Evolutionary conservation across 1,140 invertebrate species (phyloP).

Genomic region (Megalonaias nervosa): DNA sequence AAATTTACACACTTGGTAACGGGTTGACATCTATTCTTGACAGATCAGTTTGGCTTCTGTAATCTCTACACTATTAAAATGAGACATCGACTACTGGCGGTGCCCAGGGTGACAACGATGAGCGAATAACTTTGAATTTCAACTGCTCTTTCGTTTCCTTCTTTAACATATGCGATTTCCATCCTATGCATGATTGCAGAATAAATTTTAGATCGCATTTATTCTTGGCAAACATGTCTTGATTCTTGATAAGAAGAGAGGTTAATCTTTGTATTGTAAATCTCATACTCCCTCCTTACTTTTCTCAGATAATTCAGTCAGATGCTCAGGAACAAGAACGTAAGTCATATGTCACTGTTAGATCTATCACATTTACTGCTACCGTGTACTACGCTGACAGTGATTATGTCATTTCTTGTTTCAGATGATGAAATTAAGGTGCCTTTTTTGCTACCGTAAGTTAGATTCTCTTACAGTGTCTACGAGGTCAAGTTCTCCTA

Average conservation of each 20-base stretch:
- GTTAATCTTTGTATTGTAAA: background rate
- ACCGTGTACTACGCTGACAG: too few relatives aligned
- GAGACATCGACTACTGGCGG: constrained; percentile 10
- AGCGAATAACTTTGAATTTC: constrained; percentile 10
- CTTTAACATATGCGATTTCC: constrained; percentile 11
- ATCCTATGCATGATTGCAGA: constrained; percentile 11
- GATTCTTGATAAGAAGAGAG: background rate
- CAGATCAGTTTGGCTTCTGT: constrained; percentile 5
- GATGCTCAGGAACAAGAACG: too few relatives aligned
- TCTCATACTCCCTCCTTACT: too few relatives aligned
- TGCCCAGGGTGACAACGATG: constrained; percentile 13
- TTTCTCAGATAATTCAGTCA: too few relatives aligned
- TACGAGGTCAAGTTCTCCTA: too few relatives aligned
- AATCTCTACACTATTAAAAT: constrained; percentile 14
- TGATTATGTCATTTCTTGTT: too few relatives aligned
- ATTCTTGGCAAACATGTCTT: constrained; percentile 23
- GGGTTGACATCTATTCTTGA: constrained; percentile 13
- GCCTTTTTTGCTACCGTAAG: too few relatives aligned
- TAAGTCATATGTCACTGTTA: too few relatives aligned
- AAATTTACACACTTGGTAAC: background rate
- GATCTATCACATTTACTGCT: too few relatives aligned
- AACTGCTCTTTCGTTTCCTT: constrained; percentile 24
- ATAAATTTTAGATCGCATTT: constrained; percentile 18
- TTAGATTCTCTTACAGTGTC: too few relatives aligned
- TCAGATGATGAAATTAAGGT: too few relatives aligned